Conservation (phyloP, 2,113 vertebrate species). For the Daphoenositta chrysoptera region DNA sequence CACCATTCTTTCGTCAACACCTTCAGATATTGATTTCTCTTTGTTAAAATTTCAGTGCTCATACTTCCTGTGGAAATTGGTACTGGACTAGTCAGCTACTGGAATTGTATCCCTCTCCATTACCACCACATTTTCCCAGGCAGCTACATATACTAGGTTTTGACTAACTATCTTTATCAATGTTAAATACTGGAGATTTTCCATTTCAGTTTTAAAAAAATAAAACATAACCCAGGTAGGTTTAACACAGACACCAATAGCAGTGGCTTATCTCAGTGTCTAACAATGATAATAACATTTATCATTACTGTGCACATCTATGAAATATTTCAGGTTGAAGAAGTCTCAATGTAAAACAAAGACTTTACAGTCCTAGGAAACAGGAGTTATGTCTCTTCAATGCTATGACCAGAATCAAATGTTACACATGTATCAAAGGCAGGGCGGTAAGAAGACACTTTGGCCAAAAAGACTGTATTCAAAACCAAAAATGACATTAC, state of each 20-base stretch:
- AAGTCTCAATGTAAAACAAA: neutral
- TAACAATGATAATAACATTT: neutral
- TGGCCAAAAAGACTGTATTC: rapidly evolving
- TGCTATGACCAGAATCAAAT: neutral
- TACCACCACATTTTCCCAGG: neutral
- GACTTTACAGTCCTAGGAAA: neutral
- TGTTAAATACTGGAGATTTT: neutral
- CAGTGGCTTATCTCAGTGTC: neutral
- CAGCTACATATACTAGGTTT: neutral
- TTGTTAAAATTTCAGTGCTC: neutral
- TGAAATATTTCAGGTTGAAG: neutral
- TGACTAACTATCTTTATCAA: neutral
- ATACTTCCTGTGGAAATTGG: neutral
- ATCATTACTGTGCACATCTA: neutral
- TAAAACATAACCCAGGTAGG: neutral
- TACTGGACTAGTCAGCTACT: neutral
- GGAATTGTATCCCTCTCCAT: neutral
- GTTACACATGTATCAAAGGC: neutral
- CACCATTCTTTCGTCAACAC: neutral
- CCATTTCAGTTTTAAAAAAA: neutral
- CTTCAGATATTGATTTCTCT: neutral
- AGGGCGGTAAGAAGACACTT: neutral
- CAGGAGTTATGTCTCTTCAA: neutral
- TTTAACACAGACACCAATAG: neutral
- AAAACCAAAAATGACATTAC: neutral